A percentile compares a stretch with the other conserved stretches of the same genome.
These are phyloP conservation scores for Carassius carassius DNA, from an alignment of 2,113 vertebrate genomes.

Conservation along the genomic window DNA sequence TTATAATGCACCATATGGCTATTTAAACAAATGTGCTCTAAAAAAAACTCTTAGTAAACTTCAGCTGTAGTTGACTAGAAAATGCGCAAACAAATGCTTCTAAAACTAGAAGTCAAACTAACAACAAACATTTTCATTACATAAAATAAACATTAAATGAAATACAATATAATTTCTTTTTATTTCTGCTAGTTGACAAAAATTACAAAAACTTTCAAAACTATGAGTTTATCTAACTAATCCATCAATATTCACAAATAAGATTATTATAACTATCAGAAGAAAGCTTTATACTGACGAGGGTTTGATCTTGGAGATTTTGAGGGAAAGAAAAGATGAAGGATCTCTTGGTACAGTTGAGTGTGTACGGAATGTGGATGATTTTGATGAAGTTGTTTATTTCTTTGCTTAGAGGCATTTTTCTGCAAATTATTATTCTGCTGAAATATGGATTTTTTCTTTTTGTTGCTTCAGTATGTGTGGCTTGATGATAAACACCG, in stretches of 20 bases:
- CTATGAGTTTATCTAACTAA: neutral
- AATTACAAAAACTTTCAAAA: neutral
- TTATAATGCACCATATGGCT: neutral
- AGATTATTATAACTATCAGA: neutral
- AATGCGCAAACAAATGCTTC: too few relatives aligned
- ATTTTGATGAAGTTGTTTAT: conserved; percentile 43
- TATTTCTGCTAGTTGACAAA: neutral
- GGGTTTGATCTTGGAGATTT: conserved; percentile 25
- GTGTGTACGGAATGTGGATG: conserved; percentile 19
- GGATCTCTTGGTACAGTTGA: neutral
- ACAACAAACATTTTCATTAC: neutral
- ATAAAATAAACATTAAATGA: neutral
- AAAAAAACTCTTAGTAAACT: neutral
- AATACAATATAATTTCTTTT: too few relatives aligned
- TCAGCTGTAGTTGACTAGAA: neutral
- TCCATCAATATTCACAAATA: neutral
- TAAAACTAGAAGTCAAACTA: neutral
- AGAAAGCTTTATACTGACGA: neutral
- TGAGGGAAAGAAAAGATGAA: conserved; percentile 16
- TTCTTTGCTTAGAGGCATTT: conserved; percentile 32
- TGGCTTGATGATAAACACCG: conserved; percentile 42
- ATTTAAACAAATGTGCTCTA: conserved; percentile 18
- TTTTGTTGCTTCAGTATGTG: conserved; percentile 24
- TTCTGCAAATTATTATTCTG: conserved; percentile 25
- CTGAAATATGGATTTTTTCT: conserved; percentile 24